These are phyloP conservation scores for Mastomys coucha DNA, from an alignment of 2,113 vertebrate genomes.

Conservation along the genomic window DNA sequence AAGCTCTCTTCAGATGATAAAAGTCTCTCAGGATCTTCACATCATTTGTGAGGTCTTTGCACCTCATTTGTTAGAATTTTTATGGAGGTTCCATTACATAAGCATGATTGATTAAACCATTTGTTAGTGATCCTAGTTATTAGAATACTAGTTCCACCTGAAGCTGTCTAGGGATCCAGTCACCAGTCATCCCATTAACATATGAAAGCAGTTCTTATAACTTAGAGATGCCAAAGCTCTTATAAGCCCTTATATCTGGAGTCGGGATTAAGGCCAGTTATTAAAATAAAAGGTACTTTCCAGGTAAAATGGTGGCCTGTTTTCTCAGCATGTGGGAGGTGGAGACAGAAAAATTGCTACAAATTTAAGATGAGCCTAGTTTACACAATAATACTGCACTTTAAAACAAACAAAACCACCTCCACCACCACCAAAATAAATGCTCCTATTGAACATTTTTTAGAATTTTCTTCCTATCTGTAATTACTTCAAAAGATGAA, in stretches of 20 bases:
- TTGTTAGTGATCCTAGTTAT: neutral
- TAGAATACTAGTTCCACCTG: neutral
- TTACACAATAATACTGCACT: neutral
- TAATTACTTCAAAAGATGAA: slow-evolving; percentile 17
- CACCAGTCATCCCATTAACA: neutral
- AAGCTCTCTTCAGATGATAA: neutral
- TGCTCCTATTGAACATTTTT: neutral
- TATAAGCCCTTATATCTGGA: neutral
- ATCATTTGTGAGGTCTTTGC: neutral
- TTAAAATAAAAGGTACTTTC: neutral
- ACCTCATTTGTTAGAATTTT: neutral
- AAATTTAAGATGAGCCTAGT: neutral
- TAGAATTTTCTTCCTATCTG: neutral
- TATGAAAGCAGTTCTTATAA: neutral
- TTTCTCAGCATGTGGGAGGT: neutral
- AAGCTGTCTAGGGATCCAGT: neutral
- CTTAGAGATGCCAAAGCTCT: neutral
- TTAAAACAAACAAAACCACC: neutral
- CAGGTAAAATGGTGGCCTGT: no score
- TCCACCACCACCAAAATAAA: neutral
- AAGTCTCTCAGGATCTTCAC: no score
- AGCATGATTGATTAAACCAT: neutral
- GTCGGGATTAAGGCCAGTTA: neutral
- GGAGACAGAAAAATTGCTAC: neutral
- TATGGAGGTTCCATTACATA: neutral